phyloP scores from a whole-genome alignment of 2,113 vertebrate genomes.

The Choloepus hoffmanni region DNA sequence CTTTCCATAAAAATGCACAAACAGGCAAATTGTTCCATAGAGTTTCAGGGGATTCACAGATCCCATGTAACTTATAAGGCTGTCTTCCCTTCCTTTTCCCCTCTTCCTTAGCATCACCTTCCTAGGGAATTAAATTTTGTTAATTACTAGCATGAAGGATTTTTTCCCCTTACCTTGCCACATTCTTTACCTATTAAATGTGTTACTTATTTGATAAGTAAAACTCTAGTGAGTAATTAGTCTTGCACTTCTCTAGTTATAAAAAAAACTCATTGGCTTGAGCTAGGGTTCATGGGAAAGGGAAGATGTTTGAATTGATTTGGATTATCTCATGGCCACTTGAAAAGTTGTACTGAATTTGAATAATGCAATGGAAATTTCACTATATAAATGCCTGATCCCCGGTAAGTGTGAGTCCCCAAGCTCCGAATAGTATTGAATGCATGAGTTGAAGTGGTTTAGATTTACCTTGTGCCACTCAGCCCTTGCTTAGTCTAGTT shows the following conservation, averaged over 20 bases:
- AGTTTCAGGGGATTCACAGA: neutral
- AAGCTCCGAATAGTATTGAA: neutral
- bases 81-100: neutral
- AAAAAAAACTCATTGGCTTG: neutral
- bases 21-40: neutral
- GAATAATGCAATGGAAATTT: neutral
- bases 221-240: neutral
- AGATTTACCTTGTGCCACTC: neutral
- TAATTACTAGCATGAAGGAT: neutral
- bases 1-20: neutral
- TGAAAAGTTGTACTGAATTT: conserved; percentile 42
- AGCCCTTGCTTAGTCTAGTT: neutral
- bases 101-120: neutral
- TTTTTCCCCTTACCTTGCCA: neutral
- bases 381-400: neutral
- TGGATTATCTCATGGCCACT: neutral
- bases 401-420: neutral
- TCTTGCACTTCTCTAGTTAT: neutral
- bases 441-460: neutral
- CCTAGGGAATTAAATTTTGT: conserved; percentile 29
- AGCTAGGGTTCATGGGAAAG: neutral
- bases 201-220: neutral
- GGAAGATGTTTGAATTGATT: neutral
- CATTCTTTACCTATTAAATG: neutral
- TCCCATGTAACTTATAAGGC: neutral